Evolutionary conservation across 2,888 invertebrate genomes (phyloP).

Genomic region (Platycnemis pennipes): DNA sequence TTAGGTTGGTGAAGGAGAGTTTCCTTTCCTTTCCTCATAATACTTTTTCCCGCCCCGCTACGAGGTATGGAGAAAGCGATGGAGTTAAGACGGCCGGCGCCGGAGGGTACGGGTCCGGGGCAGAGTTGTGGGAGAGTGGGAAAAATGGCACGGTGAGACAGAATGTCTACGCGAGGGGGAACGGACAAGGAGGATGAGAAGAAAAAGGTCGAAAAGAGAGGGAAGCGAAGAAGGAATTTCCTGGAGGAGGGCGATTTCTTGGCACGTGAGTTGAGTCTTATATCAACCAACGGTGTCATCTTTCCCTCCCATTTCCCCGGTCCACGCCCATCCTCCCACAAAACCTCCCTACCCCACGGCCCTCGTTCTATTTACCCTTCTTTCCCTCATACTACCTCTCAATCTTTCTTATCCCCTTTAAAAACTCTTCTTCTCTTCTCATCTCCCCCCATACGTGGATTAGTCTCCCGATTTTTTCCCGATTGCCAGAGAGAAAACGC

Average conservation of each 20-base stretch:
- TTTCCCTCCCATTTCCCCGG: neutral
- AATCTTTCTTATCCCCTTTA: neutral
- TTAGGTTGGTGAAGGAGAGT: too few species aligned
- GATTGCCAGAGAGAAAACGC: too few species aligned
- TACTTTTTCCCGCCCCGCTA: neutral
- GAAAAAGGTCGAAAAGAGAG: too few species aligned
- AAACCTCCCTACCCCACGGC: neutral
- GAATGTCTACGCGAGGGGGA: neutral
- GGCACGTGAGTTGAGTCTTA: conserved; percentile 39
- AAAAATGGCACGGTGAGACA: neutral
- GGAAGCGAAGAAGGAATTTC: neutral
- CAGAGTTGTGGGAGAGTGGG: neutral
- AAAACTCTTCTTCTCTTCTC: neutral
- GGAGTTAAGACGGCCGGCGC: neutral
- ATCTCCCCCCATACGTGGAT: too few species aligned
- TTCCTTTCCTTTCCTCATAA: neutral
- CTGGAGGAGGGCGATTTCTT: neutral
- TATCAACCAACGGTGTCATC: conserved; percentile 25
- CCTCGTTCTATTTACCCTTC: neutral
- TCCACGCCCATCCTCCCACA: neutral
- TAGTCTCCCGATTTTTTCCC: too few species aligned
- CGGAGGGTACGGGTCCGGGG: neutral
- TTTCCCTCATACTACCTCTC: neutral
- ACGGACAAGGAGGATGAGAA: neutral
- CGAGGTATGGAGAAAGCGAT: neutral